These are phyloP conservation scores for Anguilla obscura DNA, from an alignment of 2,797 vertebrate genomes.

Conservation along the genomic window DNA sequence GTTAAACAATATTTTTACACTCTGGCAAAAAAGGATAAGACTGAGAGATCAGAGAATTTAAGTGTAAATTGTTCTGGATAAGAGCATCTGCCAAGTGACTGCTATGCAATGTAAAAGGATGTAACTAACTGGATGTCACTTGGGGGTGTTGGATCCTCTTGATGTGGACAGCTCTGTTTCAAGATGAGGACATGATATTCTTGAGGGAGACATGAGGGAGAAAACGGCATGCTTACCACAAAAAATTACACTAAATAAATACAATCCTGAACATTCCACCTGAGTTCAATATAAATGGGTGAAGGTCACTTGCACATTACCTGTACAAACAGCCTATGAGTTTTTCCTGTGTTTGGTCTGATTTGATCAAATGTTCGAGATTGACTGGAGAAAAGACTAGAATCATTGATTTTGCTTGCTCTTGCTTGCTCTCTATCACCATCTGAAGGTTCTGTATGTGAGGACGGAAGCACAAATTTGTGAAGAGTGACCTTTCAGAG, in stretches of 20 bases:
- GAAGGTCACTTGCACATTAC: constrained; percentile 43
- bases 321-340: constrained; percentile 28
- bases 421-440: not conserved
- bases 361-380: not conserved
- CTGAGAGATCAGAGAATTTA: too few relatives aligned
- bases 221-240: not conserved
- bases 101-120: too few relatives aligned
- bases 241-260: not conserved
- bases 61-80: too few relatives aligned
- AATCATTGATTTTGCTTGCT: not conserved
- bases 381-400: not conserved
- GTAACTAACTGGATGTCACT: too few relatives aligned
- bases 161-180: not conserved
- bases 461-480: constrained; percentile 1
- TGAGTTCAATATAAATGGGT: constrained; percentile 45
- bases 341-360: not conserved
- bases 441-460: not conserved
- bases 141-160: not conserved
- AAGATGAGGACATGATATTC: not conserved
- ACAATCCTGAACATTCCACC: constrained; percentile 14
- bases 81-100: too few relatives aligned
- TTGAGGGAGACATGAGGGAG: too few relatives aligned
- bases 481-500: not conserved
- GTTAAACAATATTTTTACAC: too few relatives aligned
- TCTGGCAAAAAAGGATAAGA: too few relatives aligned